phyloP scores from a whole-genome alignment of 2,797 vertebrate species.

The Rhinogobio ventralis region DNA sequence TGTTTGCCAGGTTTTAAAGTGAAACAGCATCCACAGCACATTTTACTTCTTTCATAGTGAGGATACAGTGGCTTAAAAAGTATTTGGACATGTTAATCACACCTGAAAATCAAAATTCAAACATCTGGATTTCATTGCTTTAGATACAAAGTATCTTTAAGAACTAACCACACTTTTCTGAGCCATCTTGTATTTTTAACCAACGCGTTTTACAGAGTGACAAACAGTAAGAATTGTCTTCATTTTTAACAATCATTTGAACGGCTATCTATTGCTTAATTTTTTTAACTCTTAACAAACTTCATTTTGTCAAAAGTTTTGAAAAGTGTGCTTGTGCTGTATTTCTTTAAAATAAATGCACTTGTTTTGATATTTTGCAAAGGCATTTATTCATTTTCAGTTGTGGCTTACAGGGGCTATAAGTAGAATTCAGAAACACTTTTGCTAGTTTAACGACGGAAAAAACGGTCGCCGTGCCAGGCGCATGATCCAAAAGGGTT shows the following conservation, averaged over 20 bases:
- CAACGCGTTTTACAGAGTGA: background rate
- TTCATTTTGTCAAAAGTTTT: background rate
- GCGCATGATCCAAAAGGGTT: no score
- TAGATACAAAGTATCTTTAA: background rate
- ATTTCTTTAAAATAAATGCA: background rate
- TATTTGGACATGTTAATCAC: background rate
- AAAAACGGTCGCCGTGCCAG: no score
- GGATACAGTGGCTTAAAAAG: background rate
- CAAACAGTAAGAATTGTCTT: background rate
- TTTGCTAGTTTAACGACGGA: no score
- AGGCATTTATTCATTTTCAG: no score
- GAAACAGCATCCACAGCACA: background rate
- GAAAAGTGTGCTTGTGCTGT: background rate
- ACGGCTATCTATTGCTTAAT: background rate
- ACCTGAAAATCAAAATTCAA: no score
- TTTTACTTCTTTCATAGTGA: background rate
- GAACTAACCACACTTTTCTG: background rate
- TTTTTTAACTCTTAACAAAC: background rate
- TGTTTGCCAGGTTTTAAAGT: constrained; percentile 10
- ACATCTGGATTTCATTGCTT: background rate
- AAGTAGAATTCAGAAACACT: no score
- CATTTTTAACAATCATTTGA: background rate
- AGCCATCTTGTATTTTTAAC: background rate
- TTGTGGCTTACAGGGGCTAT: no score
- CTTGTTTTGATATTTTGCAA: background rate